Conservation (phyloP, 2,888 invertebrate species). For the Cryptocephalus moraei region DNA sequence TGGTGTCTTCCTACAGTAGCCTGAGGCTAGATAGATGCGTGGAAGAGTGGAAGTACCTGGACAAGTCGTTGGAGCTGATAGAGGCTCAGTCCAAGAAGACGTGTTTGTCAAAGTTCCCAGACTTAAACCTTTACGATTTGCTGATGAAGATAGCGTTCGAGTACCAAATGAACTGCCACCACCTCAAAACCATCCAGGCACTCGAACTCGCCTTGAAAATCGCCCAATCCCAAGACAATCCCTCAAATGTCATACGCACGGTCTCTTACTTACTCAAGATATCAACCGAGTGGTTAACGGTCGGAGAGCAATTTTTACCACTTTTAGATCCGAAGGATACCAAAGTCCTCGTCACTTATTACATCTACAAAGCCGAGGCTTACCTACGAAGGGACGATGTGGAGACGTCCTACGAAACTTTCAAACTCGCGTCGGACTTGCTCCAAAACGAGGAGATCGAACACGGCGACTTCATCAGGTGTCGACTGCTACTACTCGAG, state of each 20-base stretch:
- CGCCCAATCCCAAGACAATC: neutral
- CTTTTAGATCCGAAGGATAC: neutral
- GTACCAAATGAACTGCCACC: no score
- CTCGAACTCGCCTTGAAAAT: neutral
- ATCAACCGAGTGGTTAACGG: no score
- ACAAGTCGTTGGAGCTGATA: neutral
- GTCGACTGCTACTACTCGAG: neutral
- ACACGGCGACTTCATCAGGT: neutral
- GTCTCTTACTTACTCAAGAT: no score
- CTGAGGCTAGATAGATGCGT: neutral
- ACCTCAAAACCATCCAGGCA: neutral
- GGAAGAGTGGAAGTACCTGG: neutral
- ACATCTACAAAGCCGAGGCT: neutral
- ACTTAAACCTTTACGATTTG: no score
- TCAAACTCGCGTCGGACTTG: neutral
- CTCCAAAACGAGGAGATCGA: neutral
- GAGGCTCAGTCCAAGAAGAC: no score
- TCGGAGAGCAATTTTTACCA: no score
- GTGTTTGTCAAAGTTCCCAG: no score
- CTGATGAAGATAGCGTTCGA: no score
- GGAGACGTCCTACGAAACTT: neutral
- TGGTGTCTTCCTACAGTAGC: neutral
- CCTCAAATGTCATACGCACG: neutral
- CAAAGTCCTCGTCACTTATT: neutral
- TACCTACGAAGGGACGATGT: neutral